Base-by-base conservation (phyloP, 2,797 vertebrate genomes). In the Chaetophractus vellerosus region DNA sequence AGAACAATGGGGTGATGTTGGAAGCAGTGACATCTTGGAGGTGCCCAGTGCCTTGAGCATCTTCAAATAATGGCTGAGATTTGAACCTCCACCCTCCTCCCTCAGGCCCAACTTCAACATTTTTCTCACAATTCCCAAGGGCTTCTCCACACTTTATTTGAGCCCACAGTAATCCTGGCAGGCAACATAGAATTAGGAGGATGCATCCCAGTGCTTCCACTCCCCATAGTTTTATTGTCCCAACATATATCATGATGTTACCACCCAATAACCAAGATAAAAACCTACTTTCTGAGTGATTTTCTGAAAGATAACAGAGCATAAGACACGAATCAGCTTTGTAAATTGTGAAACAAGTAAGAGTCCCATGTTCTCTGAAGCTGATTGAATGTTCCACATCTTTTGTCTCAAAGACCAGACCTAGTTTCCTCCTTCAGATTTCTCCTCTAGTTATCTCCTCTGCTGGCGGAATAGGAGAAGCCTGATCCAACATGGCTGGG, bases 271-370 rank as follows among this genome's bases (percentile, higher is more conserved):
- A 18, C 79, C 87, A 45, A n/a, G 59, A 84, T 63, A n/a, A 79
- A 88, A 88, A 4, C 18, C 10, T 9, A 1, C 48, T 48, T 74
- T 15, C 66, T 68, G 19, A 45, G 52, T n/a, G 31, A n/a, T 23
- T 16, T 16, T 61, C 76, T 79, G 80, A 41, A 89, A 95, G 64
- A 31, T 9, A 55, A 61, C 24, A n/a, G 63, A 66, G 38, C 85
- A 1, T 1, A 23, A 14, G 38, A 16, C 31, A 41, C 0, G 18
- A 15, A 6, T 64, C 45, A 55, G 16, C 38, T 33, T 88, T 23
- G 50, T 59, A 18, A 36, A 72, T 18, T 45, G 38, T 1, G 23
- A 76, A 75, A 24, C 8, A 24, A 2, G 19, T 21, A 18, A 11
- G 45, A 61, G 7, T 59, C 88, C 59, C 41, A 0, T 45, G 33